Evolutionary conservation across 2,888 invertebrate genomes (phyloP), one percentile per base, ranked within the genome.

Genomic region (Ichneumoninae sp.): DNA sequence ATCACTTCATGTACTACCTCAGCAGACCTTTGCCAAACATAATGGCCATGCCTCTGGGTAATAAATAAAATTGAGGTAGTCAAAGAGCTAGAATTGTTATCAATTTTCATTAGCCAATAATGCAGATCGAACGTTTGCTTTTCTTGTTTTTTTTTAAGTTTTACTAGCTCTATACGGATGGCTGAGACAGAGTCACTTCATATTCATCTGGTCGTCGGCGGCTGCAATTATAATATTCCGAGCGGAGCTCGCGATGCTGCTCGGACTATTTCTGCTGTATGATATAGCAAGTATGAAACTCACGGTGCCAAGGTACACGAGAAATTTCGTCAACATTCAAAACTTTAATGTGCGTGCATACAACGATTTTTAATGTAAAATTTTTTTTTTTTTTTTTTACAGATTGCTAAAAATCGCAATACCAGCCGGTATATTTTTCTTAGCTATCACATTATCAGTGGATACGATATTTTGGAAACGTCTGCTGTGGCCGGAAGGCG

Each of bases 1-100:
- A 99, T 94, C 99, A 99, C 94, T 98, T 99, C 92, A 97, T 99
- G 96, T 99, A 98, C 94, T 99, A 99, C 93, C 96, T 98, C 94
- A 98, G 98, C 90, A 96, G 99, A 83, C 97, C 99, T 13, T 95
- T 99, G 90, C 99, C 99, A 78, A 99, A 99, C 94, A 97, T 97
- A 47, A 97, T 99, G 95, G 98, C 97, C 54, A 94, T 99, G 91
- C 97, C 98, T 75, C 94, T 98, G 92, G 98, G 99, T 99, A 95
- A 95, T 76, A 52, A 57, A 83, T 76, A 6, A n/a, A 16, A 76
- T 83, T 57, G 75, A 71, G 79, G 71, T 80, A 83, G 74, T 78
- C 65, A 74, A 74, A 81, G 52, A 71, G 70, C 50, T 47, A 30
- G 40, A 65, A 66, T 22, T n/a, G 54, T 57, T 36, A 60, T 77